phyloP scores from a whole-genome alignment of 2,888 invertebrate genomes.

The Scrobipalpa costella region DNA sequence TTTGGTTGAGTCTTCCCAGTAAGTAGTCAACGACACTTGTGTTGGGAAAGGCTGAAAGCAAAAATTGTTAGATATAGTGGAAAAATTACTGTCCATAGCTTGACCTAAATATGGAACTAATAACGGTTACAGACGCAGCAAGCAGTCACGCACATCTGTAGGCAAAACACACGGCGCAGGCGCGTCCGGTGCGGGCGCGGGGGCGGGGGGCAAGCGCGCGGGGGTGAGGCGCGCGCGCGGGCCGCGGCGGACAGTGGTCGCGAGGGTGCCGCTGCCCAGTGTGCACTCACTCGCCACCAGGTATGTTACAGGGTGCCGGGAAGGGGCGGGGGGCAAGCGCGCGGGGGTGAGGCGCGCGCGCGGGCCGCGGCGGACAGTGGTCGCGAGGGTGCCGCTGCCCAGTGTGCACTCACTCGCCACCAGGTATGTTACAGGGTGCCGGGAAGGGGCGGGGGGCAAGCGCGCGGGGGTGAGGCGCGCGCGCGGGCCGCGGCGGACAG shows the following conservation, averaged over 20 bases:
- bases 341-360: conserved; percentile 33
- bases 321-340: conserved; percentile 34
- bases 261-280: conserved; percentile 32
- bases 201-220: conserved; percentile 33
- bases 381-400: conserved; percentile 32
- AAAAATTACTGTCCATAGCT: too few species aligned
- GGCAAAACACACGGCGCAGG: conserved; percentile 49
- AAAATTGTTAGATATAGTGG: too few species aligned
- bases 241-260: conserved; percentile 32
- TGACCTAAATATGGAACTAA: not conserved
- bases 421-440: too few species aligned
- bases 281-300: conserved; percentile 31
- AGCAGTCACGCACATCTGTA: conserved; percentile 54
- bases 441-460: conserved; percentile 33
- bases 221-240: conserved; percentile 33
- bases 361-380: conserved; percentile 33
- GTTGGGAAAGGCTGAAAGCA: too few species aligned
- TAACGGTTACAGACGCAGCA: conserved; percentile 53
- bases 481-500: conserved; percentile 34
- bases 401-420: conserved; percentile 28
- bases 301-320: too few species aligned
- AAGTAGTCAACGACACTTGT: too few species aligned
- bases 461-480: conserved; percentile 32
- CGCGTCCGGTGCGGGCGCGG: conserved; percentile 32
- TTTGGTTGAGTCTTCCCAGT: too few species aligned